These are phyloP conservation scores for Falco punctatus DNA, from an alignment of 2,113 vertebrate genomes.

Conservation along the genomic window DNA sequence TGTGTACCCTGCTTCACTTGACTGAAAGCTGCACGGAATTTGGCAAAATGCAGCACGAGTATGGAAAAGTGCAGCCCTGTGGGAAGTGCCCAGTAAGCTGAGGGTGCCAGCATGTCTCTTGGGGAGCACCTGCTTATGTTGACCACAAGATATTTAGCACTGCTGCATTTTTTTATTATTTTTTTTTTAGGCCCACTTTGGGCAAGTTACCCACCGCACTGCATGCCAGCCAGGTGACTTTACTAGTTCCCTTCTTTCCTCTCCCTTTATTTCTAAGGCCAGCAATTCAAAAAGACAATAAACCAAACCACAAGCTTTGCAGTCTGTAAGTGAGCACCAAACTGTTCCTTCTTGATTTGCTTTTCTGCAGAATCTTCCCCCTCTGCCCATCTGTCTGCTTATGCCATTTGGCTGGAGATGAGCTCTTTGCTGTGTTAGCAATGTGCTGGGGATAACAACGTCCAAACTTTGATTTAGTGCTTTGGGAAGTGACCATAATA, in stretches of 20 bases:
- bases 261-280: neutral
- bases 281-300: neutral
- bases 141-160: neutral
- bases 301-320: neutral
- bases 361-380: neutral
- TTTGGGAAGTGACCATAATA: neutral
- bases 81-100: accelerated
- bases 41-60: neutral
- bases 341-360: neutral
- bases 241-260: neutral
- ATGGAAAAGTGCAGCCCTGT: neutral
- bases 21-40: too few species aligned
- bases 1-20: neutral
- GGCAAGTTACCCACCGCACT: too few species aligned
- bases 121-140: neutral
- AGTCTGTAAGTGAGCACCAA: neutral
- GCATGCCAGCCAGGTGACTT: accelerated
- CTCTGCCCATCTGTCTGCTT: neutral
- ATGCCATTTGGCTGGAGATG: neutral
- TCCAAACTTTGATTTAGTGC: neutral
- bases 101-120: accelerated
- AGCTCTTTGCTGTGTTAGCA: neutral
- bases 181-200: accelerated
- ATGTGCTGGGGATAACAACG: neutral
- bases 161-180: neutral